Base-by-base conservation (phyloP, 2,888 invertebrate species). In the Argyresthia goedartella region DNA sequence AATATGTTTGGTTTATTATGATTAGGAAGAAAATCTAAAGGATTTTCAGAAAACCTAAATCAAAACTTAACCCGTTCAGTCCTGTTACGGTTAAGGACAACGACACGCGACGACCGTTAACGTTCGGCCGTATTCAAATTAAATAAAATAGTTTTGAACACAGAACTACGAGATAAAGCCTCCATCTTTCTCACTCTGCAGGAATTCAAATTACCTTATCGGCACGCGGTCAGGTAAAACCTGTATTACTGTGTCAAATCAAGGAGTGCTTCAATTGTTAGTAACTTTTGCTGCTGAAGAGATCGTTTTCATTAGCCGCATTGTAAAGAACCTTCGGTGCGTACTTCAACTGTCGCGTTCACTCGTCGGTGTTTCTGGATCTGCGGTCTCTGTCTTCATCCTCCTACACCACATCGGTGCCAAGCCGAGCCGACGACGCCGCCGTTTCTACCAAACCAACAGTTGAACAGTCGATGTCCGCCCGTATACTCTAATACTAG, bases 181-280 rank as follows among this genome's bases (percentile, higher is more conserved):
- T 80, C 73, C 61, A 70, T 82, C 81, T 81, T 84, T 80, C 77
- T 85, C 81, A 72, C 81, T 79, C 84, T 63, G 63, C 70, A 73
- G 79, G 84, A 80, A 85, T 86, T 80, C 73, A 73, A 81, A 82
- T 81, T 76, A 73, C 78, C 77, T 81, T 82, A 84, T 79, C 77
- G 76, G 80, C 73, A 76, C 73, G 73, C 75, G 67, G 71, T 33
- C 82, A 85, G 81, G 82, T 84, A 81, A 79, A 81, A 82, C 85
- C 73, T 65, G 76, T 82, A 78, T 79, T 73, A 82, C 59, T 57
- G 63, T 65, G 66, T 63, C 56, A 74, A 74, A 73, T 66, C 74
- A 59, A 25, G 57, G 67, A 55, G 68, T 55, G 65, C 61, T 57
- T 57, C 51, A 57, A 60, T 60, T 57, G 60, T 62, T 57, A 59